These are phyloP conservation scores for Drosophila stalkeri DNA, from an alignment of 2,888 invertebrate species.

Conservation along the genomic window DNA sequence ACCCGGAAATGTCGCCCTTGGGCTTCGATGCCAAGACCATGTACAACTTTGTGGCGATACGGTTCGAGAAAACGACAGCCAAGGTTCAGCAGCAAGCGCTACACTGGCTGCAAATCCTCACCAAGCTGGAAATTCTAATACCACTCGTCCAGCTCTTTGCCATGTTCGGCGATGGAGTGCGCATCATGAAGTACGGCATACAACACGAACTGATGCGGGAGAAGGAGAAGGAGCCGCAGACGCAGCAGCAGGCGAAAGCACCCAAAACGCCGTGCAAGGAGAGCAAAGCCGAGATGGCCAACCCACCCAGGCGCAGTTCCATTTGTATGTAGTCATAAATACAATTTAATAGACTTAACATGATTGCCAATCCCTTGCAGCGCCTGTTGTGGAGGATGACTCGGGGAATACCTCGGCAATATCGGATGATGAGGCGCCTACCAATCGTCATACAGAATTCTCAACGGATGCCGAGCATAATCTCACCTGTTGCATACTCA, in stretches of 20 bases:
- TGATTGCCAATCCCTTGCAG: constrained; percentile 77
- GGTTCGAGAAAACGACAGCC: constrained; percentile 92
- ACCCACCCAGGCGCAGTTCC: constrained; percentile 86
- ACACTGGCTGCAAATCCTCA: constrained; percentile 94
- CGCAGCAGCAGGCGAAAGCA: constrained; percentile 66
- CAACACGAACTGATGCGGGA: constrained; percentile 85
- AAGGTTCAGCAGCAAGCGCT: constrained; percentile 95
- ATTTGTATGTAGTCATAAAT: constrained; percentile 86
- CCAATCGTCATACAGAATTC: constrained; percentile 88
- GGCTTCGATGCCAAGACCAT: constrained; percentile 97
- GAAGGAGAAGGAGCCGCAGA: constrained; percentile 77
- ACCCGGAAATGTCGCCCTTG: constrained; percentile 97
- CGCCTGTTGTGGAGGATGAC: constrained; percentile 89
- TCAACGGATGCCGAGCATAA: constrained; percentile 91
- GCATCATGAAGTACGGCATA: constrained; percentile 88
- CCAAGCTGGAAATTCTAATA: constrained; percentile 94
- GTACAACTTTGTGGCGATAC: constrained; percentile 96
- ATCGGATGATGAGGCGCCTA: constrained; percentile 89
- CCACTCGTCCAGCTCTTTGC: constrained; percentile 94
- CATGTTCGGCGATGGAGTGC: constrained; percentile 95
- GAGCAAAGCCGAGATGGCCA: constrained; percentile 82
- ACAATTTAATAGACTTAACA: too few relatives aligned
- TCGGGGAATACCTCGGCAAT: constrained; percentile 89
- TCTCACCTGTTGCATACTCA: constrained; percentile 97
- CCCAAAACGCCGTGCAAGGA: constrained; percentile 82